Evolutionary conservation across 2,113 vertebrate genomes (phyloP).

Genomic region (Tyrannus savana): DNA sequence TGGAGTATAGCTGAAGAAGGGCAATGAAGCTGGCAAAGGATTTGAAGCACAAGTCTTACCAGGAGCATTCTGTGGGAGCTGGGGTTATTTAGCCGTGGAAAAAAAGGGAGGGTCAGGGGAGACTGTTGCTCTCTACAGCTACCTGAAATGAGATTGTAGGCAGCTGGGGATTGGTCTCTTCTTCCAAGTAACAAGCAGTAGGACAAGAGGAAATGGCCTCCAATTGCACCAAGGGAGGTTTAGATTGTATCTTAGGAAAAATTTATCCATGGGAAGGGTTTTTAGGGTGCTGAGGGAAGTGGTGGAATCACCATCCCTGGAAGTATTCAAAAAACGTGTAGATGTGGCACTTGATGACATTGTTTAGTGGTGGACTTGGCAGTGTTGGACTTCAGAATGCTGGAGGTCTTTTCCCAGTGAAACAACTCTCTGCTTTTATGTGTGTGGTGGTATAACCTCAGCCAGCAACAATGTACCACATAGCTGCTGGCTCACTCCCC

Average conservation of each 20-base stretch:
- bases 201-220: background rate
- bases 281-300: background rate
- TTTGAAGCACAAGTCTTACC: background rate
- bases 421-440: background rate
- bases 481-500: background rate
- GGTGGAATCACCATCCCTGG: background rate
- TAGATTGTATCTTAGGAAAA: background rate
- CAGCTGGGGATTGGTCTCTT: background rate
- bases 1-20: background rate
- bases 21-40: background rate
- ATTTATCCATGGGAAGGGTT: background rate
- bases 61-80: background rate
- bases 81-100: background rate
- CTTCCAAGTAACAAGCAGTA: background rate
- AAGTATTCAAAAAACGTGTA: background rate
- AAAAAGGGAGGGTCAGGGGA: background rate
- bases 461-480: background rate
- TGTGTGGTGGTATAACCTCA: background rate
- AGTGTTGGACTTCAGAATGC: background rate
- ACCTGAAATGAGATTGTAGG: background rate
- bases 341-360: rapidly evolving
- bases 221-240: rapidly evolving
- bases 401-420: background rate
- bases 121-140: background rate
- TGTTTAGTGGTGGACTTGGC: background rate